phyloP scores from a whole-genome alignment of 30 jellyfish, hydroid and myxozoan species.

The Catostylus mosaicus region DNA sequence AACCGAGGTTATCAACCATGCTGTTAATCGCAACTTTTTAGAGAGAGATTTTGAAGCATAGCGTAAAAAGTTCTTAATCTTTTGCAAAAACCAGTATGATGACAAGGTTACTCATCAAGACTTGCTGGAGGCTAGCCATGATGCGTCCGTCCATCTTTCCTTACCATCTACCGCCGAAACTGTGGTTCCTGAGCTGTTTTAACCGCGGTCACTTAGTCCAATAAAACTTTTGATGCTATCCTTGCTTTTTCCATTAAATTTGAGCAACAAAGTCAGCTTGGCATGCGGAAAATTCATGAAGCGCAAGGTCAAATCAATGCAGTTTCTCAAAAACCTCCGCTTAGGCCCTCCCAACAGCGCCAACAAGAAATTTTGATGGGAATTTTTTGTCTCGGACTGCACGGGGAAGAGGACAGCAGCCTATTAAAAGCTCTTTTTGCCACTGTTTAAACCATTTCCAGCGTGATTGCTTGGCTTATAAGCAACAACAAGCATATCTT shows the following conservation, averaged over 20 bases:
- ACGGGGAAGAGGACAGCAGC: conserved; percentile 16
- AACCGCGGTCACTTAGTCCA: conserved; percentile 6
- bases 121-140: too few species aligned
- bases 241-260: conserved; percentile 23
- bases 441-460: conserved; percentile 8
- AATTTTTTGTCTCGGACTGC: conserved; percentile 4
- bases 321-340: neutral
- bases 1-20: too few species aligned
- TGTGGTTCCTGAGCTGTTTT: conserved; percentile 17
- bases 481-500: conserved; percentile 16
- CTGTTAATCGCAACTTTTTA: too few species aligned
- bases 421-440: conserved; percentile 25
- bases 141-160: too few species aligned
- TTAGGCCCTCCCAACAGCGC: neutral
- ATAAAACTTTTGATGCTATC: conserved; percentile 13
- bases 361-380: conserved; percentile 6
- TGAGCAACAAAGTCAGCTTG: conserved; percentile 31
- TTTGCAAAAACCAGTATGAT: too few species aligned
- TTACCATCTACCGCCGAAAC: conserved; percentile 18
- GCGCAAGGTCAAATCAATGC: conserved; percentile 41
- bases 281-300: conserved; percentile 16
- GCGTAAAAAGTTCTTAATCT: too few species aligned
- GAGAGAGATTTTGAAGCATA: too few species aligned
- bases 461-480: conserved; percentile 31
- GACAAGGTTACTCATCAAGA: too few species aligned